These are phyloP conservation scores for Craterocephalus amniculus DNA, from an alignment of 2,797 vertebrate genomes.

Conservation along the genomic window DNA sequence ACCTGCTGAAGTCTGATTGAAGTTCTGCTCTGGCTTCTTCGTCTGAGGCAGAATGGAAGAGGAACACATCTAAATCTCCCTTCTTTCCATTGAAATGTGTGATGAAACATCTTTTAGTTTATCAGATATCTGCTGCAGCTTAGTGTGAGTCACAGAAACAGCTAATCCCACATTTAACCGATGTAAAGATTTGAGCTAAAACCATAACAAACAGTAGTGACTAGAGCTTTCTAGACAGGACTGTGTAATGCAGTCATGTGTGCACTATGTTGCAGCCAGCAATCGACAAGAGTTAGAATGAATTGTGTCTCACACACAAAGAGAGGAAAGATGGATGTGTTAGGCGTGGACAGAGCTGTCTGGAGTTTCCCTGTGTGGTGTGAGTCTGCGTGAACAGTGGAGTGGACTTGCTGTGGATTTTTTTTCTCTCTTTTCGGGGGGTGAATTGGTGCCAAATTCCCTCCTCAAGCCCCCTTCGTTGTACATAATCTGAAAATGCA, in stretches of 20 bases:
- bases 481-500: slow-evolving; percentile 80
- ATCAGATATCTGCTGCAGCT: slow-evolving; percentile 4
- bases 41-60: slow-evolving; percentile 19
- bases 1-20: slow-evolving; percentile 39
- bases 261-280: slow-evolving; percentile 17
- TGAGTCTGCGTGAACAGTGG: slow-evolving; percentile 71
- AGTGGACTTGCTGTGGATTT: slow-evolving; percentile 73
- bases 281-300: slow-evolving; percentile 1
- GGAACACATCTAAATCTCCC: slow-evolving; percentile 71
- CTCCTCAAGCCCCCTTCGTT: slow-evolving; percentile 30
- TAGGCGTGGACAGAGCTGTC: slow-evolving; percentile 14
- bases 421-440: slow-evolving; percentile 7
- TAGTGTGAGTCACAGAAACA: neutral
- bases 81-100: slow-evolving; percentile 13
- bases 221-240: slow-evolving; percentile 16
- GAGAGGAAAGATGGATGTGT: slow-evolving; percentile 67
- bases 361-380: slow-evolving; percentile 55
- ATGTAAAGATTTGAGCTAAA: slow-evolving; percentile 11
- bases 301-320: slow-evolving; percentile 12
- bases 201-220: slow-evolving; percentile 4
- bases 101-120: slow-evolving; percentile 7
- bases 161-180: slow-evolving; percentile 9
- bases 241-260: slow-evolving; percentile 2
- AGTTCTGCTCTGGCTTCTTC: slow-evolving; percentile 17
- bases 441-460: slow-evolving; percentile 51